phyloP scores from a whole-genome alignment of 2,113 vertebrate genomes.

The Aramus guarauna region DNA sequence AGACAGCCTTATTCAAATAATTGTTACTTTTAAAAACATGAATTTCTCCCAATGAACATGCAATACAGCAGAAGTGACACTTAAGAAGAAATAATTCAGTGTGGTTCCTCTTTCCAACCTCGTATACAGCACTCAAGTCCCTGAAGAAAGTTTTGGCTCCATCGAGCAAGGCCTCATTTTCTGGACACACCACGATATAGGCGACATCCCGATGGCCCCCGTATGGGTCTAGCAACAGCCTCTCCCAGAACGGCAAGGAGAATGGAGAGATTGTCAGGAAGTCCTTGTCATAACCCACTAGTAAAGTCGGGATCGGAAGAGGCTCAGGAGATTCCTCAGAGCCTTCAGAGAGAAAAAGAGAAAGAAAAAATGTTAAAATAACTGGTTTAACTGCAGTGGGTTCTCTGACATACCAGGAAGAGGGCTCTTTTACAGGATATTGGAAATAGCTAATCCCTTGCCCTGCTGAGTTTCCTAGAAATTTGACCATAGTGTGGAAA shows the following conservation, averaged over 20 bases:
- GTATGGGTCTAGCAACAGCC: conserved; percentile 91
- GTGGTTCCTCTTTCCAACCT: conserved; percentile 75
- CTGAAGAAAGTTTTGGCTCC: conserved; percentile 93
- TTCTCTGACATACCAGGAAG: neutral
- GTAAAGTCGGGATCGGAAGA: conserved; percentile 88
- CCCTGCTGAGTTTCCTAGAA: neutral
- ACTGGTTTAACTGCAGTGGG: neutral
- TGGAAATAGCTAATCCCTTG: neutral
- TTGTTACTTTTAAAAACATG: neutral
- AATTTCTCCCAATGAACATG: neutral
- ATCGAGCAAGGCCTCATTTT: conserved; percentile 89
- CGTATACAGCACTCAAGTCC: conserved; percentile 96
- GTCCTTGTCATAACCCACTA: conserved; percentile 97
- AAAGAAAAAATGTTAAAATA: neutral
- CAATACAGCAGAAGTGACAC: neutral
- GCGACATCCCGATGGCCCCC: conserved; percentile 93
- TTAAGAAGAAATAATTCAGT: neutral
- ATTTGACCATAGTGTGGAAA: neutral
- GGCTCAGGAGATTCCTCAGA: conserved; percentile 98
- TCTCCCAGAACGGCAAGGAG: conserved; percentile 97
- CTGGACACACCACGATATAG: conserved; percentile 95
- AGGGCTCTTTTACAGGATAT: neutral
- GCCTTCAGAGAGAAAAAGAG: conserved; percentile 68
- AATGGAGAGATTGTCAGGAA: conserved; percentile 94
- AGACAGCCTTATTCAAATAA: neutral